A percentile compares a stretch with the other conserved stretches of the same genome.
Conservation (phyloP, 2,113 vertebrate species). For the Nanorana parkeri region DNA sequence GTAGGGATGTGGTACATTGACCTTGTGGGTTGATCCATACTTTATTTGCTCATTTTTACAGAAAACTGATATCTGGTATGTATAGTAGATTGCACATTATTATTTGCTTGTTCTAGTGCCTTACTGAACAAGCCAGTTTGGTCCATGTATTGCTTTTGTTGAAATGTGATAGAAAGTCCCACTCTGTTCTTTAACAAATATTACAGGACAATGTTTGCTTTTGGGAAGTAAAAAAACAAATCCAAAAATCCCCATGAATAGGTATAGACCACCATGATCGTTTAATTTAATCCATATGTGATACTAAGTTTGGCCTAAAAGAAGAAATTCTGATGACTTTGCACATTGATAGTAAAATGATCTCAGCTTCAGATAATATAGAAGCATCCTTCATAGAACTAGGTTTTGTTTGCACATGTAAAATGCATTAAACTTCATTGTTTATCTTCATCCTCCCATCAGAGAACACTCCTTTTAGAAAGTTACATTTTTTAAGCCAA, state of each 20-base stretch:
- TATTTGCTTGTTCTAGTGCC: no score
- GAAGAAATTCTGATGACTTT: not conserved
- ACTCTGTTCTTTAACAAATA: not conserved
- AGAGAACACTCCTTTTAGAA: slow-evolving; percentile 40
- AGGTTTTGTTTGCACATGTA: slow-evolving; percentile 2
- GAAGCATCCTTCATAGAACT: not conserved
- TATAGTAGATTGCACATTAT: no score
- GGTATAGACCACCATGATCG: not conserved
- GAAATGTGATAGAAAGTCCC: no score
- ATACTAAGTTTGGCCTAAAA: not conserved
- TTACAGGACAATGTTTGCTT: not conserved
- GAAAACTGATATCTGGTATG: no score
- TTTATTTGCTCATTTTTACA: no score
- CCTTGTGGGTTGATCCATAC: no score
- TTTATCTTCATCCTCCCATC: slow-evolving; percentile 28
- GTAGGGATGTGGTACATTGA: no score
- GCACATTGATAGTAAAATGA: not conserved
- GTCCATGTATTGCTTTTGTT: no score
- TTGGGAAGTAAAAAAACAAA: not conserved
- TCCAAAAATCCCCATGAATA: not conserved
- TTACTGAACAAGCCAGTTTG: no score
- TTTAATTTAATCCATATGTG: not conserved
- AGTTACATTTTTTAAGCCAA: slow-evolving; percentile 24
- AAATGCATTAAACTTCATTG: slow-evolving; percentile 33
- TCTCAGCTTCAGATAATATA: not conserved